These are phyloP conservation scores for Neostethus bicornis DNA, from an alignment of 2,797 vertebrate species.

Conservation along the genomic window DNA sequence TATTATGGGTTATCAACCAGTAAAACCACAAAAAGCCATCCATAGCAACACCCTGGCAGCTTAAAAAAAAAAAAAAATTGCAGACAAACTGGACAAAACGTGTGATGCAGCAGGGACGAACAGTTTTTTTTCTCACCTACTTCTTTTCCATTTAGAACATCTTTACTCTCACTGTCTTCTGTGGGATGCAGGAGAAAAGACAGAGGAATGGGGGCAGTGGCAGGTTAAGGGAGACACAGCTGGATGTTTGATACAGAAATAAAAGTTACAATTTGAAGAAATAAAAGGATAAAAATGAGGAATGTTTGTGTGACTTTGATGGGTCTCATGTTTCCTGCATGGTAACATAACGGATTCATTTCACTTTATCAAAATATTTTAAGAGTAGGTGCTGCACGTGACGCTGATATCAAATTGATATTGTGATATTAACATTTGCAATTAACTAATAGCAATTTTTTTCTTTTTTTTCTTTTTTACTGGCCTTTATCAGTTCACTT, in stretches of 20 bases:
- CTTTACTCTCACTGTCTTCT: constrained; percentile 91
- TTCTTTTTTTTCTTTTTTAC: too few species aligned
- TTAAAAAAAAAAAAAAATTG: constrained; percentile 13
- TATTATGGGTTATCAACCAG: neutral
- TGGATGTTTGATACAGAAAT: constrained; percentile 22
- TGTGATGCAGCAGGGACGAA: constrained; percentile 31
- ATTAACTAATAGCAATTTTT: too few species aligned
- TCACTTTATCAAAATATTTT: too few species aligned
- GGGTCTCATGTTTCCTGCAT: constrained; percentile 11
- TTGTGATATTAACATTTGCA: too few species aligned
- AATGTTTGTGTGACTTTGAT: neutral
- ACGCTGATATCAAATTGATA: too few species aligned
- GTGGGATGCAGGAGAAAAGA: constrained; percentile 58
- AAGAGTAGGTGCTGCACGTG: too few species aligned
- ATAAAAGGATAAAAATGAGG: neutral
- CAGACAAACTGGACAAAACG: constrained; percentile 31
- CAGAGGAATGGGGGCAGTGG: constrained; percentile 40
- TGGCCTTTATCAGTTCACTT: too few species aligned
- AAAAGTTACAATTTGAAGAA: neutral
- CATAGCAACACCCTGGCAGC: neutral
- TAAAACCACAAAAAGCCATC: constrained; percentile 15
- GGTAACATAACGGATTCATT: too few species aligned
- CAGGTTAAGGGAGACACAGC: constrained; percentile 13
- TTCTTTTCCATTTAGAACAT: constrained; percentile 86
- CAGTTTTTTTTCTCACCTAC: constrained; percentile 82